Conservation (phyloP, 37 sponge, comb jelly and placozoan species). For the Cliona cf. orientalis region DNA sequence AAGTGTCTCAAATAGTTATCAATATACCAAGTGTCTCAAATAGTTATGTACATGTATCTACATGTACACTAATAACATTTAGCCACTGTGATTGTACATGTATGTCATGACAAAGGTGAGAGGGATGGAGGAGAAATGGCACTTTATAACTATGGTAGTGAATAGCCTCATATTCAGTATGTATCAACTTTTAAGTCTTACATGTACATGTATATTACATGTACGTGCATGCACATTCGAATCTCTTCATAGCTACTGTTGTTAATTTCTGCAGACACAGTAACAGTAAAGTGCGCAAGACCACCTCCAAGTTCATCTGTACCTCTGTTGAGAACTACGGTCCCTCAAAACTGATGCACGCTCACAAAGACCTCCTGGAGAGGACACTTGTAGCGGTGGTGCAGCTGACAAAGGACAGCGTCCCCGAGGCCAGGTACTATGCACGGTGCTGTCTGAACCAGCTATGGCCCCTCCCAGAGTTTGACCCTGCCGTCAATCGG, state of each 20-base stretch:
- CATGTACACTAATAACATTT: background rate
- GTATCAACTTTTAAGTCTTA: too few species aligned
- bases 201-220: too few species aligned
- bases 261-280: conserved; percentile 54
- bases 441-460: conserved; percentile 51
- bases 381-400: conserved; percentile 52
- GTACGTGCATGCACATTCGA: background rate
- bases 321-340: conserved; percentile 52
- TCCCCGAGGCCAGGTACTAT: conserved; percentile 77
- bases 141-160: too few species aligned
- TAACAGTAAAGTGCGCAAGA: conserved; percentile 69
- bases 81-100: too few species aligned
- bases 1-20: too few species aligned
- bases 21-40: too few species aligned
- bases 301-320: conserved; percentile 64
- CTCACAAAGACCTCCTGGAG: conserved; percentile 71
- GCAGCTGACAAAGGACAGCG: conserved; percentile 56
- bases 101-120: too few species aligned
- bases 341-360: conserved; percentile 52
- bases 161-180: too few species aligned
- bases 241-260: background rate
- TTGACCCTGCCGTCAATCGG: conserved; percentile 30
- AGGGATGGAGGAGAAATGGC: too few species aligned
- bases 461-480: conserved; percentile 57
- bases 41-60: too few species aligned